Conservation (phyloP, 2,797 vertebrate species). For the Trachurus trachurus region DNA sequence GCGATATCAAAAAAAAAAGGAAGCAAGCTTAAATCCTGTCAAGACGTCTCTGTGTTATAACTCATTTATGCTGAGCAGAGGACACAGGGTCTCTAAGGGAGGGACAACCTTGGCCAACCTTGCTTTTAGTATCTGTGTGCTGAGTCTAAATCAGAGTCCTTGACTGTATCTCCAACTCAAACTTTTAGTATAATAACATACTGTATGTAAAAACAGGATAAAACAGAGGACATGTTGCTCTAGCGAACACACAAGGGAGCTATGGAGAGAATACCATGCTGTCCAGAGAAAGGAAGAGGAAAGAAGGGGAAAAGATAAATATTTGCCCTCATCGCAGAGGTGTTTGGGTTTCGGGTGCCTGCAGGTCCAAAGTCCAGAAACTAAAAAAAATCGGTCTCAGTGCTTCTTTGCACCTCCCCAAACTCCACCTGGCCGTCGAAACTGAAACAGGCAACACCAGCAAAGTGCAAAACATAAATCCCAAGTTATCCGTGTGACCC, state of each 20-base stretch:
- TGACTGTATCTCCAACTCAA: constrained; percentile 40
- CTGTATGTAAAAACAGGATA: constrained; percentile 41
- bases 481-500: constrained; percentile 11
- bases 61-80: background rate
- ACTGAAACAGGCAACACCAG: constrained; percentile 32
- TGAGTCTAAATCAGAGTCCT: constrained; percentile 47
- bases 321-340: constrained; percentile 59
- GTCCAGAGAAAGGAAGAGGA: constrained; percentile 33
- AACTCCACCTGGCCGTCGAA: constrained; percentile 30
- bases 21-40: background rate
- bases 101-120: constrained; percentile 20
- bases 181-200: background rate
- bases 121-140: constrained; percentile 31
- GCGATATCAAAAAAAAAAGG: background rate
- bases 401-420: constrained; percentile 9
- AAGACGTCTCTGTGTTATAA: background rate
- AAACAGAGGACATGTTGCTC: constrained; percentile 33
- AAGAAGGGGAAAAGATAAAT: constrained; percentile 64
- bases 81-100: constrained; percentile 1
- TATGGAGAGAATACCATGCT: constrained; percentile 12
- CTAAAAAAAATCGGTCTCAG: constrained; percentile 12
- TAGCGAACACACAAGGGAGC: constrained; percentile 13
- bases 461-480: constrained; percentile 36
- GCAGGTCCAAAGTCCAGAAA: constrained; percentile 76
- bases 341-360: constrained; percentile 81